Conservation (phyloP, 1,140 invertebrate genomes). For the Bombus waltoni region DNA sequence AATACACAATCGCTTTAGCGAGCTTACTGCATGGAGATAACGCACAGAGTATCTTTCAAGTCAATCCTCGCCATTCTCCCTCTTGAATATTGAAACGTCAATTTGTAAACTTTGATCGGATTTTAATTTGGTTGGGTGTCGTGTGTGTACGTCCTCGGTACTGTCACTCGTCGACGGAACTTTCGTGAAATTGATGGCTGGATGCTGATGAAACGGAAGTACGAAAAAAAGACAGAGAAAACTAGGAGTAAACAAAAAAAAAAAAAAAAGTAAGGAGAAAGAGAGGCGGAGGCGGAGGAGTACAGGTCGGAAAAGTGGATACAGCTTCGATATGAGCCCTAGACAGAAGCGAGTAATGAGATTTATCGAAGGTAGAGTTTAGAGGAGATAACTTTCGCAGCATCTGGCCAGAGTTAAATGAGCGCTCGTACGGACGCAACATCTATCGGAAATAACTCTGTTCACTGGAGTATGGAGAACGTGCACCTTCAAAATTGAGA, state of each 20-base stretch:
- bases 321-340: constrained; percentile 39
- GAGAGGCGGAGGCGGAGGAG: neutral
- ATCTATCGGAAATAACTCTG: constrained; percentile 57
- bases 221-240: neutral
- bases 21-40: neutral
- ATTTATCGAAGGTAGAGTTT: constrained; percentile 64
- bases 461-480: constrained; percentile 29
- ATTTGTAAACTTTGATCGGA: constrained; percentile 81
- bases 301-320: constrained; percentile 33
- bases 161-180: constrained; percentile 49
- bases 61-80: constrained; percentile 30
- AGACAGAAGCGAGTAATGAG: constrained; percentile 59
- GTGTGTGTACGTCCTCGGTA: constrained; percentile 15
- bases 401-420: constrained; percentile 58
- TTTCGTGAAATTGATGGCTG: constrained; percentile 60
- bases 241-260: neutral
- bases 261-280: neutral
- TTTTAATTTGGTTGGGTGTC: constrained; percentile 77
- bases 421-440: constrained; percentile 27
- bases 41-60: neutral
- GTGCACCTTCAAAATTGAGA: constrained; percentile 44
- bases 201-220: constrained; percentile 30
- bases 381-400: constrained; percentile 60
- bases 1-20: neutral
- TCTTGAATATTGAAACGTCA: constrained; percentile 78